Base-by-base conservation (phyloP, 2,888 invertebrate species). In the Dicranocentrus wangi region DNA sequence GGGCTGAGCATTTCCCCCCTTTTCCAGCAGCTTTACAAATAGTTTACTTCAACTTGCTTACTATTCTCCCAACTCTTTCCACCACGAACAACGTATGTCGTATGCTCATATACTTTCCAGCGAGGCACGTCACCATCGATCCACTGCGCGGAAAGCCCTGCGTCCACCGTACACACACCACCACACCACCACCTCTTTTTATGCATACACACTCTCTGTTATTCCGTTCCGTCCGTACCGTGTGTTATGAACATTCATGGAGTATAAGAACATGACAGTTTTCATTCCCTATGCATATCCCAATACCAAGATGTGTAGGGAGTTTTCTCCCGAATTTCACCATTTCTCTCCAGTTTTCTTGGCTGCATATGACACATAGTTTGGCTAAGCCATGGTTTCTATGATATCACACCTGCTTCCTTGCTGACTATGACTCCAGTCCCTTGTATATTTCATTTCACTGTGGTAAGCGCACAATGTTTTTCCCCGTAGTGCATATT, bases 71-170 rank as follows among this genome's bases (percentile, higher is more conserved):
- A 51, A 39, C 39, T 39, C 39, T 39, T 39, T 13, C 13, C 39
- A 5, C 39, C 13, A 13, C 13, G 13, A 13, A 5, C 13, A 39
- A 13, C 13, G 39, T 39, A 39, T 39, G 39, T 39, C 5, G 7
- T 39, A 39, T 39, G 39, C 39, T 72, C 39, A n/a, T n/a, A n/a
- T n/a, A n/a, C n/a, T 60, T 42, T 39, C 42, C 68, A 63, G 63
- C 28, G 68, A 47, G 81, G 81, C 82, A 84, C 84, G 84, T 84
- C 84, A 81, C 81, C 68, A 84, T 84, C 84, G 84, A 84, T 84
- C 84, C 77, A 82, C 69, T 84, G 83, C 83, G 83, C 83, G 81
- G 65, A 81, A 77, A 73, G 55, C 66, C 82, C 82, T 78, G 72
- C 82, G 82, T 82, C 78, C 78, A 78, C 70, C 42, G 3, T n/a